phyloP scores from a whole-genome alignment of 2,797 vertebrate species.

The Otolemur crassicaudatus region DNA sequence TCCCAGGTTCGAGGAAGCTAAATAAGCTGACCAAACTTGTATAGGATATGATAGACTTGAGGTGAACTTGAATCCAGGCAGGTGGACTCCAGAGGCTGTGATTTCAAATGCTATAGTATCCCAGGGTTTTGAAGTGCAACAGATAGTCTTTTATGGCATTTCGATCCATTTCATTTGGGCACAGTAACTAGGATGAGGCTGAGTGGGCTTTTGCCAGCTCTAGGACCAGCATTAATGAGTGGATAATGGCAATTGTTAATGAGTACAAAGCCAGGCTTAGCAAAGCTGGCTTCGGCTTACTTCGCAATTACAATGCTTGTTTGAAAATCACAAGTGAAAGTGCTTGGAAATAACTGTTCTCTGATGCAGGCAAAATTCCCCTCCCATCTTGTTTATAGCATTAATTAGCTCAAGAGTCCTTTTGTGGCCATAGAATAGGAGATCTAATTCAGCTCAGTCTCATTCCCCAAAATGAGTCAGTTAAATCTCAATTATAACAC shows the following conservation, averaged over 20 bases:
- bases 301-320: slow-evolving; percentile 64
- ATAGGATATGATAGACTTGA: background rate
- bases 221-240: slow-evolving; percentile 38
- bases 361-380: slow-evolving; percentile 60
- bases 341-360: slow-evolving; percentile 63
- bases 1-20: background rate
- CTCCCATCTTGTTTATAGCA: slow-evolving; percentile 69
- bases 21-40: background rate
- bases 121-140: background rate
- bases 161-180: background rate
- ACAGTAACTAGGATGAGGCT: background rate
- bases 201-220: slow-evolving; percentile 14
- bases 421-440: slow-evolving; percentile 18
- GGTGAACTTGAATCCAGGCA: background rate
- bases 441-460: slow-evolving; percentile 52
- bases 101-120: background rate
- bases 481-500: slow-evolving; percentile 15
- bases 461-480: background rate
- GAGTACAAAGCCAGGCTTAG: slow-evolving; percentile 34
- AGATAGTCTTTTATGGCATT: background rate
- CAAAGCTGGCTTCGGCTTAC: slow-evolving; percentile 61
- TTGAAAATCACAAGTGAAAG: slow-evolving; percentile 56
- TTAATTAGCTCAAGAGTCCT: slow-evolving; percentile 61
- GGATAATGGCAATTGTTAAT: background rate
- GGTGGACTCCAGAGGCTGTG: background rate